A percentile compares a stretch with the other conserved stretches of the same genome.
Conservation (phyloP, 2,888 invertebrate genomes). For the Antheraea yamamai region DNA sequence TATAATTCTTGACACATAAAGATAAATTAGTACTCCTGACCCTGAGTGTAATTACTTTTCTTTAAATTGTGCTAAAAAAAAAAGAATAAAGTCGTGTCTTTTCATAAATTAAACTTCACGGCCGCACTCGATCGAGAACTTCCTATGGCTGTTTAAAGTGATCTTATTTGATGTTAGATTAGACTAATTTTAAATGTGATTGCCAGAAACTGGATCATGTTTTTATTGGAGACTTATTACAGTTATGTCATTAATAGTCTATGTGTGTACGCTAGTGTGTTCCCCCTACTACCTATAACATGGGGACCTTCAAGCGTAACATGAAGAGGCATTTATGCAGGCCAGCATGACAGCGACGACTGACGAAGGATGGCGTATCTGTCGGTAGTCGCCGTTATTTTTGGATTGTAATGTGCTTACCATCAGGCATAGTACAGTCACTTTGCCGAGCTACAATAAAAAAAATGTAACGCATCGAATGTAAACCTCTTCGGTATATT, state of each 20-base stretch:
- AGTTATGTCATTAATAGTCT: too few species aligned
- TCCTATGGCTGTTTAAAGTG: background rate
- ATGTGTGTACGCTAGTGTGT: too few species aligned
- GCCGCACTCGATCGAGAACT: background rate
- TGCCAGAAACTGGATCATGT: background rate
- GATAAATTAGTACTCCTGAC: conserved; percentile 19
- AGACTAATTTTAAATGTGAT: background rate
- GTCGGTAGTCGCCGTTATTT: too few species aligned
- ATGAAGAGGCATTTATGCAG: too few species aligned
- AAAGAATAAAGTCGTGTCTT: conserved; percentile 1
- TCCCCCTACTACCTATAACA: too few species aligned
- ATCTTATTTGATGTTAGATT: background rate
- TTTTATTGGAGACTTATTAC: background rate
- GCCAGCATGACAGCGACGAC: too few species aligned
- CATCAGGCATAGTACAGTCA: too few species aligned
- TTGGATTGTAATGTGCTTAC: too few species aligned
- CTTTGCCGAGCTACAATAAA: too few species aligned
- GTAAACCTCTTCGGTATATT: background rate
- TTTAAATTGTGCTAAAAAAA: conserved; percentile 14
- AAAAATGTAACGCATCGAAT: background rate
- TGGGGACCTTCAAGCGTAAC: too few species aligned
- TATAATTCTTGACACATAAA: conserved; percentile 20
- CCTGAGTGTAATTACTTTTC: conserved; percentile 21
- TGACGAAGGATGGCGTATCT: too few species aligned
- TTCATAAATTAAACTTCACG: conserved; percentile 11